phyloP scores from a whole-genome alignment of 2,888 invertebrate genomes.

The Escarpia spicata region DNA sequence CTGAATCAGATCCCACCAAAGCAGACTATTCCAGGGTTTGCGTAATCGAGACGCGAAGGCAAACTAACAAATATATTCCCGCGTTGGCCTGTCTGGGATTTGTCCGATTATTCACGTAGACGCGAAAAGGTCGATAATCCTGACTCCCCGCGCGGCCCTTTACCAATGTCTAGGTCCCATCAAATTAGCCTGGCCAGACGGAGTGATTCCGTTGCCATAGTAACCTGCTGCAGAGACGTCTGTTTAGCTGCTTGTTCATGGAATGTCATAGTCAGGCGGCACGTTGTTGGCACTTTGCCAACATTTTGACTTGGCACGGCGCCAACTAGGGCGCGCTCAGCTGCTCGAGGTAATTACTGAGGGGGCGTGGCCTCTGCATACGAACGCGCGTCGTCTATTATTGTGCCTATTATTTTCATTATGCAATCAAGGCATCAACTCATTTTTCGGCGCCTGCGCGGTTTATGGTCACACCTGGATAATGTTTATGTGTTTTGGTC shows the following conservation, averaged over 20 bases:
- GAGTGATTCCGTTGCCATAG: background rate
- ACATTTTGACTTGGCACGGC: background rate
- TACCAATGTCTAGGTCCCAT: background rate
- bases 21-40: background rate
- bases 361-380: background rate
- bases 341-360: background rate
- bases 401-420: slow-evolving; percentile 13
- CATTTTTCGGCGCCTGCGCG: background rate
- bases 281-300: background rate
- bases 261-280: background rate
- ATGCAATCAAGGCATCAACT: background rate
- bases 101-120: background rate
- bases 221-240: background rate
- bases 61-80: background rate
- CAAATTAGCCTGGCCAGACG: slow-evolving; percentile 9
- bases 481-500: background rate
- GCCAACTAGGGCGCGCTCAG: slow-evolving; percentile 13
- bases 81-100: background rate
- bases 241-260: background rate
- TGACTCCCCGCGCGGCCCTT: background rate
- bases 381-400: background rate
- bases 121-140: background rate
- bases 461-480: background rate
- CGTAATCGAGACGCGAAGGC: background rate
- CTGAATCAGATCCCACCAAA: background rate